Evolutionary conservation across 2,797 vertebrate species (phyloP).

Genomic region (Pseudomugil gertrudae): DNA sequence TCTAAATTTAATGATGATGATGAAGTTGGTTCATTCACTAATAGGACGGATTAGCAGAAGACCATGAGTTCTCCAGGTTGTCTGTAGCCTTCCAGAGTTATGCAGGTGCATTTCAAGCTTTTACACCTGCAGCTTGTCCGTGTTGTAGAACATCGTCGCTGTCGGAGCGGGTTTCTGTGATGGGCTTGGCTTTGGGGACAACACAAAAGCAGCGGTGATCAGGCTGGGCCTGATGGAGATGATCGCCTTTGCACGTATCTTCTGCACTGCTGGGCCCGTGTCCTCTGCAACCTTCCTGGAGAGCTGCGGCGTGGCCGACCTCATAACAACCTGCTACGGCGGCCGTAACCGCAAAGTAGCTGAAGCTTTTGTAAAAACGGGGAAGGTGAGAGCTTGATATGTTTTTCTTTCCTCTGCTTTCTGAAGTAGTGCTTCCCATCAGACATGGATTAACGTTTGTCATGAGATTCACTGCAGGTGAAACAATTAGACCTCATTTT

Average conservation of each 20-base stretch:
- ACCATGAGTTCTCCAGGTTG: background rate
- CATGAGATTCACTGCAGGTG: background rate
- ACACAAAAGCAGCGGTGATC: slow-evolving; percentile 97
- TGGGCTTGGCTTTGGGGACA: slow-evolving; percentile 94
- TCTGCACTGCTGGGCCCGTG: slow-evolving; percentile 87
- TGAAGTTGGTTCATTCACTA: slow-evolving; percentile 3
- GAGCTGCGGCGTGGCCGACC: slow-evolving; percentile 95
- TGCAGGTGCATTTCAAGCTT: background rate
- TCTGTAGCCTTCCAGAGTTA: background rate
- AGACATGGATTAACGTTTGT: background rate
- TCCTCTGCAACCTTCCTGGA: slow-evolving; percentile 90
- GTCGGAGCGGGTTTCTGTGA: slow-evolving; percentile 98
- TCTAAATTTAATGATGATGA: slow-evolving; percentile 9
- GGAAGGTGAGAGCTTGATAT: slow-evolving; percentile 76
- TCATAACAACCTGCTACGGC: slow-evolving; percentile 96
- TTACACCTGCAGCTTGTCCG: background rate
- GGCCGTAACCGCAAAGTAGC: slow-evolving; percentile 95
- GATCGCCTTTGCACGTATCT: slow-evolving; percentile 91
- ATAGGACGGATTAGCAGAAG: slow-evolving; percentile 3
- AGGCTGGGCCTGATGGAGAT: slow-evolving; percentile 97
- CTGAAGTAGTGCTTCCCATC: background rate
- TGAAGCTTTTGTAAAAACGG: slow-evolving; percentile 91
- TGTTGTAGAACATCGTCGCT: slow-evolving; percentile 90
- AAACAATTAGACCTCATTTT: no score
- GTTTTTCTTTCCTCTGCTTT: background rate